Conservation (phyloP, 2,797 vertebrate genomes). For the Alca torda region DNA sequence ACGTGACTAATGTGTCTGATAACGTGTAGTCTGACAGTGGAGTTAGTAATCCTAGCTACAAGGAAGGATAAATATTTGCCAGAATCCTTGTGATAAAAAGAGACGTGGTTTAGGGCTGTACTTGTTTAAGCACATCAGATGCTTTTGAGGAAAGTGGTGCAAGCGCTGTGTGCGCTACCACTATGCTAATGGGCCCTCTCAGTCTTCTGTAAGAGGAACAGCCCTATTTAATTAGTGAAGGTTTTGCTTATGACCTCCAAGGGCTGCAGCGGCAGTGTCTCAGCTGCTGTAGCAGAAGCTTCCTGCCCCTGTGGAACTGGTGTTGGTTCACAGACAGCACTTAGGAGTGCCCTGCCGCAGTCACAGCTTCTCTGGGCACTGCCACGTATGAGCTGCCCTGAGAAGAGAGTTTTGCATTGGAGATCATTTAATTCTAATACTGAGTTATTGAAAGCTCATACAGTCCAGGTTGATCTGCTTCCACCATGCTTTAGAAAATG, state of each 20-base stretch:
- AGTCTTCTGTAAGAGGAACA: background rate
- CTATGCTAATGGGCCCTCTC: background rate
- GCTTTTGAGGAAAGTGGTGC: background rate
- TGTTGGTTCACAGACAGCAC: too few species aligned
- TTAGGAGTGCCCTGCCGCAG: too few species aligned
- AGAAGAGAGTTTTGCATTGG: background rate
- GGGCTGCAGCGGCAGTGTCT: background rate
- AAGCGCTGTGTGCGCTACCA: background rate
- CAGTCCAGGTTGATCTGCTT: background rate
- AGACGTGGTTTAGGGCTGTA: background rate
- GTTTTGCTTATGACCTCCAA: background rate
- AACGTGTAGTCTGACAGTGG: background rate
- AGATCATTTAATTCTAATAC: background rate
- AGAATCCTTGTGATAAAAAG: background rate
- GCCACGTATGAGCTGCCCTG: accelerated
- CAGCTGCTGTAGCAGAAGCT: background rate
- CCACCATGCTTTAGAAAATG: background rate
- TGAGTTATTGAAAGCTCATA: background rate
- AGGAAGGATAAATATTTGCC: background rate
- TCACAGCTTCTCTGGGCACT: background rate
- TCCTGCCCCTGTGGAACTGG: too few species aligned
- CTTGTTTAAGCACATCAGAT: background rate
- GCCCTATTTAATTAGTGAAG: background rate
- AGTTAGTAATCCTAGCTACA: background rate
- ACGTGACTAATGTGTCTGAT: background rate